These are phyloP conservation scores for Platycnemis pennipes DNA, from an alignment of 2,888 invertebrate species.

Conservation along the genomic window DNA sequence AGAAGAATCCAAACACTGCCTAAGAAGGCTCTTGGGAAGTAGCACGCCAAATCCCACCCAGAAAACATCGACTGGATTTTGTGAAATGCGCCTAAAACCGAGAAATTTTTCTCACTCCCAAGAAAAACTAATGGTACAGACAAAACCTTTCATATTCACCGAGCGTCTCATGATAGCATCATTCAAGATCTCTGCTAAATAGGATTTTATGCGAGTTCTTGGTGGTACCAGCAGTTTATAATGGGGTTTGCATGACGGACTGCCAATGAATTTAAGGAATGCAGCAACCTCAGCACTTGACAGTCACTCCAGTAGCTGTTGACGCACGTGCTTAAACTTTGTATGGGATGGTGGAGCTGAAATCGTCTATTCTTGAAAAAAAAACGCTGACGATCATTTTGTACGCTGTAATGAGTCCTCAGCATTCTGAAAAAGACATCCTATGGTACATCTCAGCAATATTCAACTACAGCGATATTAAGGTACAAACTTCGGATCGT, in stretches of 20 bases:
- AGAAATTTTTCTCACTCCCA: neutral
- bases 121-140: neutral
- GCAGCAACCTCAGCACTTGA: neutral
- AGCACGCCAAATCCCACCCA: neutral
- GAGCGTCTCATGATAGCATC: neutral
- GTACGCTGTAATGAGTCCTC: too few species aligned
- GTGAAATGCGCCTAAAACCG: neutral
- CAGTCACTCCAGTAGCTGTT: neutral
- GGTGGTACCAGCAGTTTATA: neutral
- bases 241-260: neutral
- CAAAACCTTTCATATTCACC: neutral
- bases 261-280: neutral
- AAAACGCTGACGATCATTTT: too few species aligned
- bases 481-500: too few species aligned
- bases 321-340: neutral
- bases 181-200: neutral
- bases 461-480: too few species aligned
- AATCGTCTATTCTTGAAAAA: neutral
- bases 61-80: neutral
- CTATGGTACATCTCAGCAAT: too few species aligned
- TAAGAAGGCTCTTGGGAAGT: neutral
- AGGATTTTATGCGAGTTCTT: neutral
- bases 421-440: too few species aligned
- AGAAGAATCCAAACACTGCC: constrained; percentile 2
- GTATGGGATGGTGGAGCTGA: neutral